Evolutionary conservation across 2,113 vertebrate species (phyloP).

Genomic region (Leiothrix lutea): DNA sequence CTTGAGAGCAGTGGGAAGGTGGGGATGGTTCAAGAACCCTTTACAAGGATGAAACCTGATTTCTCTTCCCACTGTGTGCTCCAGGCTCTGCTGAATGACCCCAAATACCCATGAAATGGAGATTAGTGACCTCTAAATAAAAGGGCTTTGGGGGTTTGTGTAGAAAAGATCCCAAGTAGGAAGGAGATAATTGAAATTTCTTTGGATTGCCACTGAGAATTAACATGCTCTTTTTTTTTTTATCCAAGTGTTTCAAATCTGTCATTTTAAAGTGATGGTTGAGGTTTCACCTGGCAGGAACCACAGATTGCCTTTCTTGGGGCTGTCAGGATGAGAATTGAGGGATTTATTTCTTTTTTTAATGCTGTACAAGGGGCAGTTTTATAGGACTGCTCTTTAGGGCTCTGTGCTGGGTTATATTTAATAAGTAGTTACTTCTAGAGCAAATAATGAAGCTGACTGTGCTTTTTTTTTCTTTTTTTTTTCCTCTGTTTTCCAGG

Average conservation of each 20-base stretch:
- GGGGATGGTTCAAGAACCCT: not conserved
- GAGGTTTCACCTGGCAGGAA: not conserved
- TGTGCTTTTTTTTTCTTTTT: not conserved
- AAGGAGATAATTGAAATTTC: not conserved
- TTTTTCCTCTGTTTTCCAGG: constrained; percentile 68
- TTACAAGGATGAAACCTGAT: not conserved
- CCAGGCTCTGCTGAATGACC: not conserved
- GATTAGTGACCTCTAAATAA: not conserved
- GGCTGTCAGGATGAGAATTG: not conserved
- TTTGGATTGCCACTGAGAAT: not conserved
- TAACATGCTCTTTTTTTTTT: not conserved
- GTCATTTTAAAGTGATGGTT: not conserved
- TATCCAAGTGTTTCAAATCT: not conserved
- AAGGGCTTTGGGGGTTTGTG: not conserved
- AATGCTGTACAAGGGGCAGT: not conserved
- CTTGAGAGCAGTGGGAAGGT: not conserved
- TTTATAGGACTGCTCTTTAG: not conserved
- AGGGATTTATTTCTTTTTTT: not conserved
- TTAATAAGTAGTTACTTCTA: not conserved
- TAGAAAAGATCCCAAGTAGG: not conserved
- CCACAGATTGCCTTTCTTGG: not conserved
- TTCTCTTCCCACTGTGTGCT: not conserved
- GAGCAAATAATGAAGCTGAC: not conserved
- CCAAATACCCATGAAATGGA: not conserved
- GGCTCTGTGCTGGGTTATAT: not conserved